A percentile compares a stretch with the other conserved stretches of the same genome.
Evolutionary conservation across 1,140 invertebrate species (phyloP).

Genomic region (Pygmarrhopalites habei): DNA sequence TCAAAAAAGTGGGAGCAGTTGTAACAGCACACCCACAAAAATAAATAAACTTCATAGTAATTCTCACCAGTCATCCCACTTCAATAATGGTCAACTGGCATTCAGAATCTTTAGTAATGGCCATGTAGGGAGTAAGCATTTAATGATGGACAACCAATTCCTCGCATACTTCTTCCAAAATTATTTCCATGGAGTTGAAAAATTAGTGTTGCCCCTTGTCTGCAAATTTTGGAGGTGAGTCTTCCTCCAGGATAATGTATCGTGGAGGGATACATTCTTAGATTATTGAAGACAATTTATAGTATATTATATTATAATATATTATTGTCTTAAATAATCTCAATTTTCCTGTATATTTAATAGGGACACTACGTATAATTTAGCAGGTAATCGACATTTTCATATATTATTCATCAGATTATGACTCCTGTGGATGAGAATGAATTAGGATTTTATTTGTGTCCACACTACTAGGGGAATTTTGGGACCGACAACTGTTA

Average conservation of each 20-base stretch:
- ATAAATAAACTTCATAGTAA: background rate
- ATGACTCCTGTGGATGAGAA: background rate
- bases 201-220: slow-evolving; percentile 33
- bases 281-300: too few relatives aligned
- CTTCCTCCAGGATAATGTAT: too few relatives aligned
- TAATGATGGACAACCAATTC: slow-evolving; percentile 31
- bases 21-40: background rate
- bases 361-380: slow-evolving; percentile 25
- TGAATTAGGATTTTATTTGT: too few relatives aligned
- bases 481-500: slow-evolving; percentile 31
- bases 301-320: too few relatives aligned
- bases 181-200: slow-evolving; percentile 35
- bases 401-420: background rate
- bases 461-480: slow-evolving; percentile 5
- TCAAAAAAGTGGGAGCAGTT: background rate
- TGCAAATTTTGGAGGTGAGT: slow-evolving; percentile 33
- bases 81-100: background rate
- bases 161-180: slow-evolving; percentile 33
- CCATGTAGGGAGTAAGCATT: background rate
- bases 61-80: background rate
- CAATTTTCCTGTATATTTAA: too few relatives aligned
- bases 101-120: too few relatives aligned
- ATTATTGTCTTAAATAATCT: too few relatives aligned
- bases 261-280: too few relatives aligned
- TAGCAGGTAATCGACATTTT: slow-evolving; percentile 1